Base-by-base conservation (phyloP, 2,797 vertebrate genomes). In the Heliangelus exortis region DNA sequence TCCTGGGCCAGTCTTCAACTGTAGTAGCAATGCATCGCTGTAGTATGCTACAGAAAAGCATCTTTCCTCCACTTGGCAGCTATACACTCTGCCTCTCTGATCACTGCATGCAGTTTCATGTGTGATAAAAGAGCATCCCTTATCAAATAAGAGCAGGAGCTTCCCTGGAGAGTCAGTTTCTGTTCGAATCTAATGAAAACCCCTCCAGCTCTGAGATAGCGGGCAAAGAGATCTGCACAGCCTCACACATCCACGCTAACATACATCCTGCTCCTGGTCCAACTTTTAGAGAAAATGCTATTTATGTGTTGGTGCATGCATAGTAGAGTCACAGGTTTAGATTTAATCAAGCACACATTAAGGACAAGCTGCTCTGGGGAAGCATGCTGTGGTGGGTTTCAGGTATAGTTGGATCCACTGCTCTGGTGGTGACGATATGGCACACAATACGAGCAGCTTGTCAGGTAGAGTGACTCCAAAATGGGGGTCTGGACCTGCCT, bases 111-210 rank as follows among this genome's bases (percentile, higher is more conserved):
- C 93, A 67, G 95, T 97, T 97, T 97, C 95, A 96, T 96, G 94
- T 97, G 89, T 77, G 72, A 82, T 92, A 82, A 95, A 96, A 97
- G 94, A 96, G 74, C 96, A 95, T 95, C 87, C 81, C 97, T 98
- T 98, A 98, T 98, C 98, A 98, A 97, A 95, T 96, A 93, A 91
- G 81, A 96, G 89, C 97, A 97, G 92, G 71, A 74, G 73, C 94
- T 90, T 89, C 98, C 94, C 97, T 92, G 95, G 93, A 91, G 91
- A 97, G 91, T 81, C 88, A n/a, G 85, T 80, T 94, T 91, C 95
- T 97, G 92, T 89, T 95, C 89, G 90, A 96, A 87, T 92, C 95
- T 89, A 84, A 95, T 92, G 90, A 96, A 96, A 88, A 74, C 86
- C 95, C 95, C 77, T 85, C 80, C 5, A 57, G 91, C 92, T 93